phyloP scores from a whole-genome alignment of 2,797 vertebrate genomes.

The Etheostoma nigrum region DNA sequence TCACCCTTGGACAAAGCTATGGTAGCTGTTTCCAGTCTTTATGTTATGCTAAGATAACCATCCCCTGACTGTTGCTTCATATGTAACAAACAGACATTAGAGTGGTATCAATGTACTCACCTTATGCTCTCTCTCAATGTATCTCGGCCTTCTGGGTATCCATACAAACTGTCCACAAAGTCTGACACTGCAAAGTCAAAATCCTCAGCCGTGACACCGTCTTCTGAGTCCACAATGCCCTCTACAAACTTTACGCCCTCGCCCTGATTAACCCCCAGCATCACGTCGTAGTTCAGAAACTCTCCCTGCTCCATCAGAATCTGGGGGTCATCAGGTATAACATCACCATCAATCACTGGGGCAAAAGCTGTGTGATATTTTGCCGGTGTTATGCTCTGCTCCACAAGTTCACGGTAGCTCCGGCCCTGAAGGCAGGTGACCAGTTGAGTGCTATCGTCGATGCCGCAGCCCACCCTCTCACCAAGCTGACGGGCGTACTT shows the following conservation, averaged over 20 bases:
- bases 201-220: constrained; percentile 93
- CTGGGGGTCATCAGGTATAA: constrained; percentile 98
- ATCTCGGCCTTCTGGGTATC: constrained; percentile 94
- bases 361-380: constrained; percentile 98
- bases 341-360: constrained; percentile 96
- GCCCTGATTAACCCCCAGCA: constrained; percentile 98
- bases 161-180: constrained; percentile 96
- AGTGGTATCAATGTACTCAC: constrained; percentile 47
- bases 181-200: constrained; percentile 96
- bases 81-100: background rate
- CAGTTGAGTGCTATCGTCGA: constrained; percentile 93
- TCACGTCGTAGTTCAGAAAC: constrained; percentile 99
- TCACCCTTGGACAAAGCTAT: background rate
- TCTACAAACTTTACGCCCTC: constrained; percentile 97
- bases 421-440: constrained; percentile 94
- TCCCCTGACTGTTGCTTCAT: constrained; percentile 16
- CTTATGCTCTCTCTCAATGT: constrained; percentile 93
- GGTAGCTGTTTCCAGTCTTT: no score
- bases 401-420: constrained; percentile 93
- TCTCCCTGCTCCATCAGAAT: constrained; percentile 99
- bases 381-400: constrained; percentile 92
- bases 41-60: background rate
- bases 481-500: constrained; percentile 94
- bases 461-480: constrained; percentile 95
- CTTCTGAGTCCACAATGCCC: constrained; percentile 94